Conservation (phyloP, 2,888 invertebrate genomes). For the Sminthurides aquaticus region DNA sequence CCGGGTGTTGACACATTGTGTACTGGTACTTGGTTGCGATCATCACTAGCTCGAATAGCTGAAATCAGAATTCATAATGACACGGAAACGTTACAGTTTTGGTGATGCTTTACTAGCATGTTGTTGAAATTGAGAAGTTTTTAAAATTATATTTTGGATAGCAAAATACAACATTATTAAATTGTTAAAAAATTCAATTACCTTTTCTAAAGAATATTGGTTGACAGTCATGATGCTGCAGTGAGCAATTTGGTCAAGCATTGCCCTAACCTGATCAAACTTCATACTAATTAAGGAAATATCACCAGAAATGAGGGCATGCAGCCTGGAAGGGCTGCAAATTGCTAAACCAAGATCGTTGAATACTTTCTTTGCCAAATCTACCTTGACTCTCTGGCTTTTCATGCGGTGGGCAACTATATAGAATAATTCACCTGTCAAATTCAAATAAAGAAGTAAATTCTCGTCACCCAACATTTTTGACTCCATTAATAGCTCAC, state of each 20-base stretch:
- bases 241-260: conserved; percentile 38
- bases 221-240: conserved; percentile 42
- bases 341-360: conserved; percentile 39
- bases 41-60: conserved; percentile 56
- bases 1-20: conserved; percentile 38
- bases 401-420: conserved; percentile 41
- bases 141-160: too few relatives aligned
- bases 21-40: conserved; percentile 55
- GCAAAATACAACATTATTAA: too few relatives aligned
- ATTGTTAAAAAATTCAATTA: too few relatives aligned
- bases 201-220: conserved; percentile 42
- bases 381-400: conserved; percentile 35
- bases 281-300: conserved; percentile 31
- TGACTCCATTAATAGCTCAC: neutral
- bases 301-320: conserved; percentile 32
- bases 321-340: conserved; percentile 34
- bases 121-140: too few relatives aligned
- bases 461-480: conserved; percentile 30
- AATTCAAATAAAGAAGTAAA: conserved; percentile 38
- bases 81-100: too few relatives aligned
- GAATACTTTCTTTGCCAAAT: conserved; percentile 35
- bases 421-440: conserved; percentile 41
- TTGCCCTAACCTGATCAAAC: conserved; percentile 30
- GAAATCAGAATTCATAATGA: conserved; percentile 11
- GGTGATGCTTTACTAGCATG: too few relatives aligned